Percentiles rank a stretch among this genome's conserved stretches.
phyloP scores from a whole-genome alignment of 2,113 vertebrate species.

The Ornithorhynchus anatinus region DNA sequence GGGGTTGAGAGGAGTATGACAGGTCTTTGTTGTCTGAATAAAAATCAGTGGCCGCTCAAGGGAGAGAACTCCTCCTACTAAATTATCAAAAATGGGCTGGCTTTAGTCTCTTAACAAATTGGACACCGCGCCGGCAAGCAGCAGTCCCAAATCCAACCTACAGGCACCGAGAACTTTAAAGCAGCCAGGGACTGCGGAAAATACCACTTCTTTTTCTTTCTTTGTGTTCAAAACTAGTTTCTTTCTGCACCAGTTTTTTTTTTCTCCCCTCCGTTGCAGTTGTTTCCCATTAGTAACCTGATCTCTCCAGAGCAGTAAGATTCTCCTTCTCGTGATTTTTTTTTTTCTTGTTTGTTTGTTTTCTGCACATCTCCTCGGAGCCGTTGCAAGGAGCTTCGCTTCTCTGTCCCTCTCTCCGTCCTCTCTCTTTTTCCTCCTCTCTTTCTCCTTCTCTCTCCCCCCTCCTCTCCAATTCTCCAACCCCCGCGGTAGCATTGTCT shows the following conservation, averaged over 20 bases:
- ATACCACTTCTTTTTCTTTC: conserved; percentile 70
- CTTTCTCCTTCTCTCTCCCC: conserved; percentile 27
- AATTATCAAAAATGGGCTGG: conserved; percentile 98
- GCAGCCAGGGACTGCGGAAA: conserved; percentile 78
- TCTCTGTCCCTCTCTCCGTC: neutral
- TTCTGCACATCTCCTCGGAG: conserved; percentile 64
- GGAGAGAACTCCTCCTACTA: conserved; percentile 96
- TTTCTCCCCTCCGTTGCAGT: conserved; percentile 34
- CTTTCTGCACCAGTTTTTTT: conserved; percentile 51
- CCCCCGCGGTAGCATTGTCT: conserved; percentile 14
- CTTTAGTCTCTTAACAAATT: conserved; percentile 96
- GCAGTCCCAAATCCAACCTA: conserved; percentile 94
- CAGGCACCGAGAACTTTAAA: conserved; percentile 86
- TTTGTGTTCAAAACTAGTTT: conserved; percentile 71
- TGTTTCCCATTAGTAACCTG: conserved; percentile 56
- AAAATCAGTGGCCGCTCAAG: conserved; percentile 85
- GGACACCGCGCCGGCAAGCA: conserved; percentile 87
- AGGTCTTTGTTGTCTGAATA: conserved; percentile 99
- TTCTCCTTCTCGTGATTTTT: conserved; percentile 9
- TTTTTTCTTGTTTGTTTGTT: conserved; percentile 57
- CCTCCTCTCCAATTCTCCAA: conserved; percentile 36
- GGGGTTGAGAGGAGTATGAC: conserved; percentile 89
- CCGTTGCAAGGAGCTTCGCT: conserved; percentile 17
- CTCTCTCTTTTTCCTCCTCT: neutral
- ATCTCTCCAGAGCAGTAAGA: conserved; percentile 52